Percentiles rank a stretch among this genome's conserved stretches.
phyloP scores from a whole-genome alignment of 2,888 invertebrate genomes.

The Cerastis rubricosa region DNA sequence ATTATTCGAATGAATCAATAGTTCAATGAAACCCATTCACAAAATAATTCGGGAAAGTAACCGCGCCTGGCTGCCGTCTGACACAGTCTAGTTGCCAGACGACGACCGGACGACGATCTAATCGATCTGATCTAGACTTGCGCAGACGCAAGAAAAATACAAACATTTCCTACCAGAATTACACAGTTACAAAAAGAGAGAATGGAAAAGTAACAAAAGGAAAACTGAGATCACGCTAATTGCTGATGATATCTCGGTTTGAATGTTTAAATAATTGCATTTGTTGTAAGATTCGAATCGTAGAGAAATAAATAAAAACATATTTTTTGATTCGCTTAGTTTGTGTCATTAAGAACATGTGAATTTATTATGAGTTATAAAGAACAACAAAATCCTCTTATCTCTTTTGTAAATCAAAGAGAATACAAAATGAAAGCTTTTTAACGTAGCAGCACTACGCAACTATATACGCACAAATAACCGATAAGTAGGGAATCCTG shows the following conservation, averaged over 20 bases:
- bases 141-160: constrained; percentile 57
- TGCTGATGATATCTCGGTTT: constrained; percentile 59
- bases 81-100: constrained; percentile 62
- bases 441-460: no score
- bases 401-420: constrained; percentile 10
- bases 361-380: constrained; percentile 4
- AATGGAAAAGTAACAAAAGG: constrained; percentile 64
- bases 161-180: constrained; percentile 61
- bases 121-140: constrained; percentile 63
- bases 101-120: constrained; percentile 62
- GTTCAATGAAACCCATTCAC: constrained; percentile 27
- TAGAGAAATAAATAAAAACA: constrained; percentile 15
- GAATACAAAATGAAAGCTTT: background rate
- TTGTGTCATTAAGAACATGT: constrained; percentile 20
- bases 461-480: background rate
- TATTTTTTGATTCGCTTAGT: constrained; percentile 6
- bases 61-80: constrained; percentile 18
- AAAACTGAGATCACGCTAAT: constrained; percentile 63
- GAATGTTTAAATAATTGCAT: constrained; percentile 54
- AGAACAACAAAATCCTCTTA: background rate
- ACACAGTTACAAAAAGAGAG: constrained; percentile 64
- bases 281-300: constrained; percentile 25
- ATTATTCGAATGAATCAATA: constrained; percentile 14
- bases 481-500: no score
- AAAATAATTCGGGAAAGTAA: constrained; percentile 52